Base-by-base conservation (phyloP, 35 echinoderm and acorn worm genomes). In the Lytechinus variegatus region DNA sequence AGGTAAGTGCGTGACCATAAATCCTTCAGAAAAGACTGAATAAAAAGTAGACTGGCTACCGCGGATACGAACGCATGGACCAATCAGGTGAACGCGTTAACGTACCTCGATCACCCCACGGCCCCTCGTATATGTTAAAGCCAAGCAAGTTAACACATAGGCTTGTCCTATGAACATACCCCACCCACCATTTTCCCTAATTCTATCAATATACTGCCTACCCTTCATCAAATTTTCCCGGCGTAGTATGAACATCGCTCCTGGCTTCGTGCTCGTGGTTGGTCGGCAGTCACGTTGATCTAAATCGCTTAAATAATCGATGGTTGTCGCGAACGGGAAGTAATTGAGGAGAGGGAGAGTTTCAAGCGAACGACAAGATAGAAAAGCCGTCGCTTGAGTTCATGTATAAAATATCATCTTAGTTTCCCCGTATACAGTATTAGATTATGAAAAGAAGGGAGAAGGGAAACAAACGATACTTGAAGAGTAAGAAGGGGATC, bases 241-340 rank as follows among this genome's bases (percentile, higher is more conserved):
- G 87, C 87, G 87, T 89, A 21, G 87, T 16, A 53, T 10, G 87
- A 89, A 28, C 8, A 89, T 12, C 28, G 27, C 87, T 52, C 27
- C 11, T 89, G 10, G 28, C 8, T 53, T 28, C 52, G 87, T 53
- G 28, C 87, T 89, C 87, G 28, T 9, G 87, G 87, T 89, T 27
- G 28, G 28, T 27, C 51, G 13, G 28, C 52, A 89, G 87, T 89
- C 87, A 89, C 87, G 87, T 89, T 53, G 87, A 89, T 89, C 52
- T 89, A 89, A 89, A 89, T 89, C 87, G 87, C 87, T 89, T 89
- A 89, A 89, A 89, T 89, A 89, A 89, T 89, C 87, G 87, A 89
- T 89, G 87, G 28, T 14, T 5, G 52, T 27, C 87, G 87, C 87
- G 52, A 53, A 89, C 27, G 87, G 87, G 87, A 89, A 89, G 87